Evolutionary conservation across 2,113 vertebrate genomes (phyloP).

Genomic region (Herpetotheres cachinnans): DNA sequence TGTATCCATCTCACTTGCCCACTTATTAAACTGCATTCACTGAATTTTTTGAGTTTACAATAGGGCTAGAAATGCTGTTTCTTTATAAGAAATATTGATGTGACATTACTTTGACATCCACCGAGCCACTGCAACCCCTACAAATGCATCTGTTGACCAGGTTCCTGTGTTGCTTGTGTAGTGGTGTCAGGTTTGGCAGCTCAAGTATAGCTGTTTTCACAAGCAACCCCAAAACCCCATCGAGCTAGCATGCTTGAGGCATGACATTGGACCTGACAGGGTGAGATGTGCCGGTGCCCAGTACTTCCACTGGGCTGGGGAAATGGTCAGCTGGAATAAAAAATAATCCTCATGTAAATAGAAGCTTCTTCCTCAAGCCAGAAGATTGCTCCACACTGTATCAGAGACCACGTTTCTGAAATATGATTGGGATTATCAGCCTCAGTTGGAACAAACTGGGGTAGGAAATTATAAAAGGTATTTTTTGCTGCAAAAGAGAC

Average conservation of each 20-base stretch:
- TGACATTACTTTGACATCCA: background rate
- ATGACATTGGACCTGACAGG: background rate
- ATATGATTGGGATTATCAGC: background rate
- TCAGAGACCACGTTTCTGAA: background rate
- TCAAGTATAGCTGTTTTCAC: background rate
- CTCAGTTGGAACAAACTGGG: background rate
- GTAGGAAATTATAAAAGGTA: background rate
- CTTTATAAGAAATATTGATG: background rate
- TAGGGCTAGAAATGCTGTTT: background rate
- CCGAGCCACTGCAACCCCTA: background rate
- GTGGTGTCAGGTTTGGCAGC: background rate
- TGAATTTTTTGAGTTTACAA: background rate
- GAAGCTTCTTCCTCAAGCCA: background rate
- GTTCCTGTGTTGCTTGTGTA: background rate
- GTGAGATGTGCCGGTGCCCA: background rate
- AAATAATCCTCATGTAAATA: background rate
- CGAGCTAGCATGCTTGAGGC: rapidly evolving
- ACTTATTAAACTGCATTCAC: background rate
- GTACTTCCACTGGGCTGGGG: background rate
- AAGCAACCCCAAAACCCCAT: background rate
- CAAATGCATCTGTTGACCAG: background rate
- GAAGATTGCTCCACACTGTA: background rate
- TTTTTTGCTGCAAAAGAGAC: background rate
- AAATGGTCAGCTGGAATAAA: background rate
- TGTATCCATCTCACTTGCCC: background rate